A percentile compares a stretch with the other conserved stretches of the same genome.
Evolutionary conservation across 2,113 vertebrate species (phyloP).

Genomic region (Heterocephalus glaber): DNA sequence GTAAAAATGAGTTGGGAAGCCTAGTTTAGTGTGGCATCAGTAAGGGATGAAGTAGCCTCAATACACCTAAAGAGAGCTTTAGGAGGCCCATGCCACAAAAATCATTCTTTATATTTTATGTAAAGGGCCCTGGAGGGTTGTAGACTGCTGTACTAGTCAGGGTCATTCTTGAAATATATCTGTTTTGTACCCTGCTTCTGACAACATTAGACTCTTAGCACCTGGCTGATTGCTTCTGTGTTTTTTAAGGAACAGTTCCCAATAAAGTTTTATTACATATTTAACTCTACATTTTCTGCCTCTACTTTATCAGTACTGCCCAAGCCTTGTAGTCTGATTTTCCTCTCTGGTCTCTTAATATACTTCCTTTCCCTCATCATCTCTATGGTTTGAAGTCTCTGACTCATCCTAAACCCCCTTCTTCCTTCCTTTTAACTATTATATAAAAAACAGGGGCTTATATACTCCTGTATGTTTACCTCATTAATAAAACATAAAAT

Average conservation of each 20-base stretch:
- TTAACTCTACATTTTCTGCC: conserved; percentile 35
- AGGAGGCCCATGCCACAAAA: background rate
- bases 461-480: background rate
- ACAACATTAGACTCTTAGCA: background rate
- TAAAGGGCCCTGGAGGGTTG: background rate
- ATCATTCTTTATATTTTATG: background rate
- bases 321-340: background rate
- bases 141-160: background rate
- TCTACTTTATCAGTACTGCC: background rate
- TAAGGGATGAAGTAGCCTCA: background rate
- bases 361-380: background rate
- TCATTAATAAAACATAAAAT: conserved; percentile 2
- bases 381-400: background rate
- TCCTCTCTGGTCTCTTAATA: background rate
- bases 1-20: background rate
- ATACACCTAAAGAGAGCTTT: background rate
- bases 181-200: background rate
- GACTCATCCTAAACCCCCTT: background rate
- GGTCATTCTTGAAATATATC: background rate
- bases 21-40: background rate
- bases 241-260: conserved; percentile 17
- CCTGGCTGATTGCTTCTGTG: background rate
- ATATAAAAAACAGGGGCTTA: background rate
- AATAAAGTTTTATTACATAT: conserved; percentile 45
- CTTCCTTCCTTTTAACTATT: background rate